These are phyloP conservation scores for Argynnis bischoffii DNA, from an alignment of 2,888 invertebrate species.

Conservation along the genomic window DNA sequence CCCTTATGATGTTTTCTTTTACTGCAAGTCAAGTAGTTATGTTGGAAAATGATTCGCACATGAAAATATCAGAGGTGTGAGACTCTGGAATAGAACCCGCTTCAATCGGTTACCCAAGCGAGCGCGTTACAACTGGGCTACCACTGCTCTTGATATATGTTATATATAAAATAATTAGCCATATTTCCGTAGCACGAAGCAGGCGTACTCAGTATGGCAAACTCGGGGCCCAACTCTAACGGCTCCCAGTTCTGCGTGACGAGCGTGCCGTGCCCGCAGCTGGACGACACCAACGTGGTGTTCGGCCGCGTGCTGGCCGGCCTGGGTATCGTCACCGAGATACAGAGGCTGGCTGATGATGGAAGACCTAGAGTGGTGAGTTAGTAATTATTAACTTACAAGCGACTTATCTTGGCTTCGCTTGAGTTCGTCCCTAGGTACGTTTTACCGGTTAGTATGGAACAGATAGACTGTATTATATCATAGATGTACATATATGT, in stretches of 20 bases:
- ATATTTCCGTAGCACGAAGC: conserved; percentile 78
- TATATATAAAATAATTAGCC: too few relatives aligned
- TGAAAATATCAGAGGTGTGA: too few relatives aligned
- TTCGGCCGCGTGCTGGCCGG: conserved; percentile 92
- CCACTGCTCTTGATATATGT: too few relatives aligned
- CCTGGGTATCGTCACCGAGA: conserved; percentile 86
- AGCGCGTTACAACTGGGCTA: too few relatives aligned
- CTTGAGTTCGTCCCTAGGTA: neutral
- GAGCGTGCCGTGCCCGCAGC: conserved; percentile 87
- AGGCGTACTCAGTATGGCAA: conserved; percentile 91
- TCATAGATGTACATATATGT: too few relatives aligned
- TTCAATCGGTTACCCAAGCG: too few relatives aligned
- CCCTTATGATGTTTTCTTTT: neutral
- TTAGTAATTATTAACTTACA: conserved; percentile 30
- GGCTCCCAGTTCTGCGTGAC: conserved; percentile 98
- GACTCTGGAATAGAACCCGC: too few relatives aligned
- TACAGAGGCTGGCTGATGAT: conserved; percentile 84
- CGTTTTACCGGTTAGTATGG: too few relatives aligned
- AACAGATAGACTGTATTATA: too few relatives aligned
- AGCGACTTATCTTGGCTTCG: neutral
- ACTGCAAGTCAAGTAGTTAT: too few relatives aligned
- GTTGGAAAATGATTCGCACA: neutral
- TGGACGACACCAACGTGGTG: conserved; percentile 91
- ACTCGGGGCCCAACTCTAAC: conserved; percentile 92
- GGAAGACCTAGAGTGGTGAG: conserved; percentile 84